Base-by-base conservation (phyloP, 2,113 vertebrate species). In the Mustelus asterias region DNA sequence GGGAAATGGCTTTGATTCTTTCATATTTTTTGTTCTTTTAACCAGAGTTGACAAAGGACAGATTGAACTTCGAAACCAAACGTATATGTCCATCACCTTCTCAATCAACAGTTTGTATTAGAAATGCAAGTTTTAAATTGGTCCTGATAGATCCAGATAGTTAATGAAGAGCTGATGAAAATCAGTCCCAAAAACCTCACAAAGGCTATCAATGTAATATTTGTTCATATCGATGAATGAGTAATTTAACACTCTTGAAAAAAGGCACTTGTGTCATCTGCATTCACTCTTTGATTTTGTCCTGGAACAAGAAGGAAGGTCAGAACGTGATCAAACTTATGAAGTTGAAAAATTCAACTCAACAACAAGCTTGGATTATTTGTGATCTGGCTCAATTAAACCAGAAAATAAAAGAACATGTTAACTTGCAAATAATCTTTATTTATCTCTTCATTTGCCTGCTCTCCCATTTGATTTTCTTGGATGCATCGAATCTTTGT, bases 131-230 rank as follows among this genome's bases (percentile, higher is more conserved):
- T 33, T 89, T 90, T 33, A 60, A 90, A 60, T 60, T 60, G 24
- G 9, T 89, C 88, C 54, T 5, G 24, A 60, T 33, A 60, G 54
- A 88, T 54, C 20, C 13, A 26, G 14, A 89, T 58, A 58, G 16
- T 89, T 90, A 90, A 90, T 90, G 88, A 90, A 90, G 88, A 33
- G 48, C 54, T 90, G 88, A 8, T 63, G 88, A 26, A 90, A 90
- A 90, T 60, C 88, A 60, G 4, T 33, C 54, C 60, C 22, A 60
- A 90, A 33, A 10, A 90, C 13, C 7, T 29, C 58, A 63, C 14
- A 48, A 88, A 54, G 80, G 1, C 41, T 89, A 89, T 48, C 44
- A 60, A 29, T 3, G 13, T 60, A 89, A 89, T n/a, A 60, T 90
- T 90, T 89, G 48, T 89, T 89, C 48, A 58, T 33, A 89, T 58